Base-by-base conservation (phyloP, 2,888 invertebrate species). In the Polydrusus tereticollis region DNA sequence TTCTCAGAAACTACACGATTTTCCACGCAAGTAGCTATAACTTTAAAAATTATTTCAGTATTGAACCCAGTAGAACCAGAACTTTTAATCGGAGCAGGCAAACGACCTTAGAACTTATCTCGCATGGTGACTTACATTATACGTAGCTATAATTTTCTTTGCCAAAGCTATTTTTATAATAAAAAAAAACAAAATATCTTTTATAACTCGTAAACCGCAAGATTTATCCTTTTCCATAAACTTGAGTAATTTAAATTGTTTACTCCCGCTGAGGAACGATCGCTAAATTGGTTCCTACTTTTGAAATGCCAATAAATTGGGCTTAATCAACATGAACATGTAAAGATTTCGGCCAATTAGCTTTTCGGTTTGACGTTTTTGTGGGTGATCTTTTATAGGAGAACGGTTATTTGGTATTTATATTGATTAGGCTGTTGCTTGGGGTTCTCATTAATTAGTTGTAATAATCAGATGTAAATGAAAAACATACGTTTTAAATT, bases 311-410 rank as follows among this genome's bases (percentile, higher is more conserved):
- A 57, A 57, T 65, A 59, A 65, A 70, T 65, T 64, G 50, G 18
- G 18, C 43, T 64, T 59, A 65, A 70, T 70, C 70, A 65, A 65
- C 65, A 7, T 50, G 65, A 62, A 70, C 64, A 50, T 60, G 47
- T 59, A n/a, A n/a, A 64, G 64, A 70, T 70, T 65, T 70, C 57
- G 65, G 29, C 70, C 70, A 70, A 70, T 70, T 70, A 70, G 41
- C 64, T 58, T 47, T 64, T 50, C 10, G 29, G 20, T 64, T 58
- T 64, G 64, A 65, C 70, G 50, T 70, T 70, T 70, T 70, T 57
- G 69, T 69, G 41, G 65, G 45, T 47, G 47, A 62, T 62, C 14
- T 62, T 62, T 64, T 33, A 64, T 21, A 12, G 7, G 23, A 21
- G 10, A 64, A 64, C 50, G 52, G 29, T 55, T 29, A 55, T 16